These are phyloP conservation scores for Chionodraco myersi DNA, from an alignment of 2,113 vertebrate genomes.

Conservation along the genomic window DNA sequence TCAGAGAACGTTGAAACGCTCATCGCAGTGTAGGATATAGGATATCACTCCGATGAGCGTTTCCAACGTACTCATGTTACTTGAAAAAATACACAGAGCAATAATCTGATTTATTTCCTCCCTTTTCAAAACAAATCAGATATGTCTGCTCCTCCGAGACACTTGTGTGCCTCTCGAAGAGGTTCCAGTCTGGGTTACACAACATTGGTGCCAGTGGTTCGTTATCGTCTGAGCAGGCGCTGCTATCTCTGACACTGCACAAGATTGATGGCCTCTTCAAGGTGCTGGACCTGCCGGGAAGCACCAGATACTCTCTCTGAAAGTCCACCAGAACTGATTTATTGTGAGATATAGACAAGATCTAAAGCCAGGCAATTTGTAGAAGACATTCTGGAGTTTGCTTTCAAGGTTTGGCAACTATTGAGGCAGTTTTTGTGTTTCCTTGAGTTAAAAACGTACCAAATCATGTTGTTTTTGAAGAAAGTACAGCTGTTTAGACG, in stretches of 20 bases:
- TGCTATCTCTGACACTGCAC: conserved; percentile 38
- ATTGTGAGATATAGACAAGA: conserved; percentile 41
- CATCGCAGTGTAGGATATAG: background rate
- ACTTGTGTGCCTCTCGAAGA: conserved; percentile 24
- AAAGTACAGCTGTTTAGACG: conserved; percentile 47
- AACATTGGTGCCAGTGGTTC: conserved; percentile 46
- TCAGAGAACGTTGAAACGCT: background rate
- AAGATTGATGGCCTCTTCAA: conserved; percentile 56
- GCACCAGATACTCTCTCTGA: conserved; percentile 12
- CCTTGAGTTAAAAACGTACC: conserved; percentile 8
- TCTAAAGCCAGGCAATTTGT: conserved; percentile 33
- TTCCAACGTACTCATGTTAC: conserved; percentile 62
- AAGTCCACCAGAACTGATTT: conserved; percentile 34
- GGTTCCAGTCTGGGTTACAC: conserved; percentile 45
- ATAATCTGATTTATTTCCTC: conserved; percentile 66
- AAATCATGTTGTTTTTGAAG: conserved; percentile 22
- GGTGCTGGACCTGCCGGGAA: conserved; percentile 45
- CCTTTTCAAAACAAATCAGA: conserved; percentile 59
- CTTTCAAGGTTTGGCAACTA: conserved; percentile 45
- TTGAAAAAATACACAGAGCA: conserved; percentile 61
- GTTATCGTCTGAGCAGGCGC: conserved; percentile 44
- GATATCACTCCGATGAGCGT: conserved; percentile 13
- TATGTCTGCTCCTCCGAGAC: conserved; percentile 33
- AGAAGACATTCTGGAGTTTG: conserved; percentile 20
- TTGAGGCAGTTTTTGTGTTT: conserved; percentile 34